A percentile compares a stretch with the other conserved stretches of the same genome.
These are phyloP conservation scores for Carassius carassius DNA, from an alignment of 2,113 vertebrate genomes.

Conservation along the genomic window DNA sequence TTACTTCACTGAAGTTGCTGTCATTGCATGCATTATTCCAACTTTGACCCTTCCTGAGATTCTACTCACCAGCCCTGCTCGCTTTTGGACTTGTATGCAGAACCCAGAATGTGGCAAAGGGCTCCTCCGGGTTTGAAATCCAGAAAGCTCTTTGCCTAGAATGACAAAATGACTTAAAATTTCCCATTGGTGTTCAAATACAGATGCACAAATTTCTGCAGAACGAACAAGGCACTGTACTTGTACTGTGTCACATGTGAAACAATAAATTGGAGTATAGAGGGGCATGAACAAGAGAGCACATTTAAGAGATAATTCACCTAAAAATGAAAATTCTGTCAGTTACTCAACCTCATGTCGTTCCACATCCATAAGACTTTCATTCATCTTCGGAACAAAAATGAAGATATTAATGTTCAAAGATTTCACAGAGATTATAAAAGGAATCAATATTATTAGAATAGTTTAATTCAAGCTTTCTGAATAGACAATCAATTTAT, in stretches of 20 bases:
- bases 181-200: neutral
- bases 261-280: neutral
- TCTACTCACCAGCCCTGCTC: conserved; percentile 95
- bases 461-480: neutral
- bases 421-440: neutral
- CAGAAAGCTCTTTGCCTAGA: conserved; percentile 95
- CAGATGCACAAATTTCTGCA: neutral
- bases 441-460: neutral
- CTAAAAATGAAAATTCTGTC: neutral
- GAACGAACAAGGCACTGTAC: neutral
- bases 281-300: neutral
- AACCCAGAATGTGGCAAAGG: conserved; percentile 95
- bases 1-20: neutral
- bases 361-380: neutral
- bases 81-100: conserved; percentile 97
- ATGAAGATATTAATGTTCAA: neutral
- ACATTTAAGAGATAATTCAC: neutral
- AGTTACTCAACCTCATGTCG: neutral
- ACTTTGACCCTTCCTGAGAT: neutral
- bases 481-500: neutral
- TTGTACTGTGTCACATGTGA: neutral
- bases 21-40: neutral
- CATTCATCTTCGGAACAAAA: neutral
- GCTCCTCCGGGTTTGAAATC: conserved; percentile 97
- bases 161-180: conserved; percentile 17